Evolutionary conservation across 1,140 invertebrate species (phyloP).

Genomic region (Littorina saxatilis): DNA sequence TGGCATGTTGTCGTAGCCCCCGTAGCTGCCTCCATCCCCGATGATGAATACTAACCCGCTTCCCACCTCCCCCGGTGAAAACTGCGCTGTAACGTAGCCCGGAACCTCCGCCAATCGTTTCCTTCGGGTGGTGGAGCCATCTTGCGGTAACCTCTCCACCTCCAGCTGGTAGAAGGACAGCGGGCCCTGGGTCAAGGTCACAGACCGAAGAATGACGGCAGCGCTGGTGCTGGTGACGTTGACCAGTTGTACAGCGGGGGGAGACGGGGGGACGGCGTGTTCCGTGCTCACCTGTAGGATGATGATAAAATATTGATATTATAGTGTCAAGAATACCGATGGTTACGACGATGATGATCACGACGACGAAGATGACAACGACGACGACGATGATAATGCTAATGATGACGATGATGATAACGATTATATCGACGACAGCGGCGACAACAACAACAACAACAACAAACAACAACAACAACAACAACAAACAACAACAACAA

Average conservation of each 20-base stretch:
- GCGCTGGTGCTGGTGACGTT: constrained; percentile 54
- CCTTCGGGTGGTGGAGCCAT: background rate
- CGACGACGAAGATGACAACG: no score
- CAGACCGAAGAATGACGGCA: constrained; percentile 56
- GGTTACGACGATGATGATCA: no score
- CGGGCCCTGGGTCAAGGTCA: constrained; percentile 50
- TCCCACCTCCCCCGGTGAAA: constrained; percentile 47
- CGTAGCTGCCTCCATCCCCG: constrained; percentile 58
- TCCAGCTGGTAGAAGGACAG: constrained; percentile 54
- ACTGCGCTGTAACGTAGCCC: constrained; percentile 51
- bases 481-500: no score
- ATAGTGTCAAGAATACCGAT: no score
- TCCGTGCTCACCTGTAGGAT: constrained; percentile 41
- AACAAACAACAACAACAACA: no score
- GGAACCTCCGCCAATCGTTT: constrained; percentile 35
- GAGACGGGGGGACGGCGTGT: constrained; percentile 44
- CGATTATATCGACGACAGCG: no score
- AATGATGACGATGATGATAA: no score
- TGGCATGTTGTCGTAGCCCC: constrained; percentile 56
- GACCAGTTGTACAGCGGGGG: constrained; percentile 48
- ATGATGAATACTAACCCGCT: constrained; percentile 47
- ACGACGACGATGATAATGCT: no score
- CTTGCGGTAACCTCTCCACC: constrained; percentile 46
- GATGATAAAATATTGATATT: no score
- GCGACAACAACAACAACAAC: no score